A percentile compares a stretch with the other conserved stretches of the same genome.
These are phyloP conservation scores for Vicugna pacos DNA, from an alignment of 2,113 vertebrate species.

Conservation along the genomic window DNA sequence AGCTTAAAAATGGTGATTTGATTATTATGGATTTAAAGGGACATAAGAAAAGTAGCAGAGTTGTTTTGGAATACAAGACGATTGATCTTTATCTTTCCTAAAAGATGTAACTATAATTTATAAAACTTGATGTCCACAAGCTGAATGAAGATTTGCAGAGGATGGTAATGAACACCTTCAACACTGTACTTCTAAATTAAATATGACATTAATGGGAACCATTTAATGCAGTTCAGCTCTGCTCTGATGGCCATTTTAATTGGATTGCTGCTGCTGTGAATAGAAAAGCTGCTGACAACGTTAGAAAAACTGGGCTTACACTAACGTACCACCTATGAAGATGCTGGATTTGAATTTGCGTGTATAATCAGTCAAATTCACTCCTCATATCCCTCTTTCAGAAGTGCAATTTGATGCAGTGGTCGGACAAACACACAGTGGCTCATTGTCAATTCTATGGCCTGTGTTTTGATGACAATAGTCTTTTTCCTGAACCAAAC, in stretches of 20 bases:
- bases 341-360: slow-evolving; percentile 72
- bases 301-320: slow-evolving; percentile 73
- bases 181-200: slow-evolving; percentile 81
- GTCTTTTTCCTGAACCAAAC: slow-evolving; percentile 32
- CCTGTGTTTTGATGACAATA: background rate
- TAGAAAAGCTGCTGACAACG: slow-evolving; percentile 79
- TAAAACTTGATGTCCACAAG: slow-evolving; percentile 69
- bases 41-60: background rate
- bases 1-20: background rate
- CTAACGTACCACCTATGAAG: slow-evolving; percentile 52
- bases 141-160: slow-evolving; percentile 71
- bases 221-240: slow-evolving; percentile 79
- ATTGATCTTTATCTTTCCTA: slow-evolving; percentile 62
- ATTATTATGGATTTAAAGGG: background rate
- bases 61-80: slow-evolving; percentile 35
- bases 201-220: slow-evolving; percentile 84
- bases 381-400: slow-evolving; percentile 25
- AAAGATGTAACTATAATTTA: slow-evolving; percentile 75
- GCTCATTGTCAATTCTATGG: slow-evolving; percentile 38
- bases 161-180: slow-evolving; percentile 81
- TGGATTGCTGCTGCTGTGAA: slow-evolving; percentile 78
- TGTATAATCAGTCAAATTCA: slow-evolving; percentile 62
- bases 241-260: slow-evolving; percentile 86
- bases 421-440: slow-evolving; percentile 37
- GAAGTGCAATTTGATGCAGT: slow-evolving; percentile 57